Base-by-base conservation (phyloP, 2,888 invertebrate species). In the Troilus luridus region DNA sequence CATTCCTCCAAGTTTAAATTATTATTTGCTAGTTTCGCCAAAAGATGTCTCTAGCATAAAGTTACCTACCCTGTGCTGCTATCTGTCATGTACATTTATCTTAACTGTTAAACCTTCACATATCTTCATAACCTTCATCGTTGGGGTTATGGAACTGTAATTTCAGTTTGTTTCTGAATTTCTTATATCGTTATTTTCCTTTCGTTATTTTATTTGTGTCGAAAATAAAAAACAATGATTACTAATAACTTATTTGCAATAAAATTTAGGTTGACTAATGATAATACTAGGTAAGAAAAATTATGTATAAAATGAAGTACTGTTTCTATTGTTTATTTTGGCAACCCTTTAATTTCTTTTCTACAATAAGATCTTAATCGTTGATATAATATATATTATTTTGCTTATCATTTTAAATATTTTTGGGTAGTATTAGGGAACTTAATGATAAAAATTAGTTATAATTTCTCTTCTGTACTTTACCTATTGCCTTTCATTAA, bases 1-100 rank as follows among this genome's bases (percentile, higher is more conserved):
- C n/a, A n/a, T 1, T 11, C 0, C 0, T 24, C 24, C 27, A 41
- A 14, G 67, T 14, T 27, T 14, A 67, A 67, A 67, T 24, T 24
- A 24, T 14, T 67, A 27, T 67, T 24, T 67, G 12, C 5, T 14
- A 5, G 24, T 27, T 67, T 24, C 12, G 0, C 6, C 67, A 67
- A 67, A 14, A 67, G 67, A 67, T 67, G 67, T 67, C 67, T 67
- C 67, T 12, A 24, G 10, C 9, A 2, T 12, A 5, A 27, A 27
- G 88, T n/a, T 58, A 72, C 17, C 89, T 67, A 67, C 21, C 89
- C 58, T 64, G 89, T 89, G 89, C 89, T 89, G 56, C 89, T 67
- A 64, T 56, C 89, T 89, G 72, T 58, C 56, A 64, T 17, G 10
- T 8, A 72, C 54, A 58, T 41, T 54, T 54, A 89, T 41, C 54